Conservation (phyloP, 37 sponge, comb jelly and placozoan species). For the Aplysina aerophoba region DNA sequence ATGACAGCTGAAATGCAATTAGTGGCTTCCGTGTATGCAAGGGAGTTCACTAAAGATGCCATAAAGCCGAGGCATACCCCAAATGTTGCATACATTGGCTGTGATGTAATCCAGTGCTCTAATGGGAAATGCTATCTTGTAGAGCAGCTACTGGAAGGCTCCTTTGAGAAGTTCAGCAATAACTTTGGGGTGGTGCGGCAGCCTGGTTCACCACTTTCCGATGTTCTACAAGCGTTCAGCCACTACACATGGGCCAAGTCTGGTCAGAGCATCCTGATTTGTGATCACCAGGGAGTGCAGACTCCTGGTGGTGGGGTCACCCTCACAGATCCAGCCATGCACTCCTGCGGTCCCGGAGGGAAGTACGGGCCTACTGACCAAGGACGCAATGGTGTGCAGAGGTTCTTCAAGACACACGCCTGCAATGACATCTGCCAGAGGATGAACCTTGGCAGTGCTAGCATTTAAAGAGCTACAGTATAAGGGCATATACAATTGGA, state of each 20-base stretch:
- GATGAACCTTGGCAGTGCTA: conserved; percentile 44
- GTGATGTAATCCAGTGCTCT: conserved; percentile 41
- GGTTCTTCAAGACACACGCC: conserved; percentile 65
- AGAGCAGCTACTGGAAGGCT: conserved; percentile 37
- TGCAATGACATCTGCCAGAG: conserved; percentile 49
- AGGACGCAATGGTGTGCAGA: conserved; percentile 46
- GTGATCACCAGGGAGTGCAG: conserved; percentile 28
- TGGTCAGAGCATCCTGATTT: background rate
- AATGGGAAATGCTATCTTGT: conserved; percentile 15
- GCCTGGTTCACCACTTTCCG: background rate
- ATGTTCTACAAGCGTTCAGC: conserved; percentile 28
- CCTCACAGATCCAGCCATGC: conserved; percentile 38
- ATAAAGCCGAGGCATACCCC: conserved; percentile 11
- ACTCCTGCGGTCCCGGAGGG: conserved; percentile 5
- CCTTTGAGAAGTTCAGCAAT: conserved; percentile 29
- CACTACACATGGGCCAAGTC: conserved; percentile 42
- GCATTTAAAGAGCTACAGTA: too few species aligned
- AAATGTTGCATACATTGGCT: conserved; percentile 17
- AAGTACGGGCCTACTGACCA: conserved; percentile 53
- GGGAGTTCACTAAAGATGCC: conserved; percentile 57
- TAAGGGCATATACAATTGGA: too few species aligned
- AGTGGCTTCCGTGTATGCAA: conserved; percentile 47
- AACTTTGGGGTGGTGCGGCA: conserved; percentile 34
- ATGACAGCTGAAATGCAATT: conserved; percentile 33
- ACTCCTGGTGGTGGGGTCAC: background rate